Percentiles rank a stretch among this genome's conserved stretches.
Evolutionary conservation across 1,140 invertebrate species (phyloP).

Genomic region (Neodiprion virginianus): DNA sequence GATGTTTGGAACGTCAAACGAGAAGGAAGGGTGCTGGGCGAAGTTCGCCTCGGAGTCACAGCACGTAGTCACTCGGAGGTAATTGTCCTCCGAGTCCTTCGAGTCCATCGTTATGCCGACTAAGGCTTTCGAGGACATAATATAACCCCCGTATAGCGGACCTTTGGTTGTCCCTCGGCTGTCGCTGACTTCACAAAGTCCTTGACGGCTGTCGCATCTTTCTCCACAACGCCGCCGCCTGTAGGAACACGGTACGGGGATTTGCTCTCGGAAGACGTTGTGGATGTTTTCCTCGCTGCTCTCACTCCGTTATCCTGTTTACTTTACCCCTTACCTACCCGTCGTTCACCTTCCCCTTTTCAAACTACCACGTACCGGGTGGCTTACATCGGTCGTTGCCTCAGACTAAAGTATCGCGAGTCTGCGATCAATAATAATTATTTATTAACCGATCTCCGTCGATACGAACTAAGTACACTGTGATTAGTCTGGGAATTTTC

Average conservation of each 20-base stretch:
- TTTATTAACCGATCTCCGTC: too few relatives aligned
- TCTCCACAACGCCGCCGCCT: too few relatives aligned
- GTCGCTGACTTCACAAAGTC: background rate
- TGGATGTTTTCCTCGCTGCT: background rate
- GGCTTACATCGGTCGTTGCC: too few relatives aligned
- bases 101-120: conserved; percentile 6
- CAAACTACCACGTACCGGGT: too few relatives aligned
- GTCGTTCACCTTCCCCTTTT: too few relatives aligned
- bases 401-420: too few relatives aligned
- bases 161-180: background rate
- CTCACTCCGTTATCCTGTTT: background rate
- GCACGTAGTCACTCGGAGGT: conserved; percentile 1
- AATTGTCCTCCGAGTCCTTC: conserved; percentile 1
- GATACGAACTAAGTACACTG: too few relatives aligned
- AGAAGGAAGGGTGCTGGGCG: background rate
- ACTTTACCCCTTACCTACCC: background rate
- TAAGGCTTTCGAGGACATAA: conserved; percentile 2
- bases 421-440: too few relatives aligned
- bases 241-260: background rate
- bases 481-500: too few relatives aligned
- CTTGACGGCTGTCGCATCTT: background rate
- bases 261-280: background rate
- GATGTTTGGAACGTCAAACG: background rate
- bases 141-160: background rate
- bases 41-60: background rate